Conservation (phyloP, 2,888 invertebrate species). For the Phrixothrix hirtus region DNA sequence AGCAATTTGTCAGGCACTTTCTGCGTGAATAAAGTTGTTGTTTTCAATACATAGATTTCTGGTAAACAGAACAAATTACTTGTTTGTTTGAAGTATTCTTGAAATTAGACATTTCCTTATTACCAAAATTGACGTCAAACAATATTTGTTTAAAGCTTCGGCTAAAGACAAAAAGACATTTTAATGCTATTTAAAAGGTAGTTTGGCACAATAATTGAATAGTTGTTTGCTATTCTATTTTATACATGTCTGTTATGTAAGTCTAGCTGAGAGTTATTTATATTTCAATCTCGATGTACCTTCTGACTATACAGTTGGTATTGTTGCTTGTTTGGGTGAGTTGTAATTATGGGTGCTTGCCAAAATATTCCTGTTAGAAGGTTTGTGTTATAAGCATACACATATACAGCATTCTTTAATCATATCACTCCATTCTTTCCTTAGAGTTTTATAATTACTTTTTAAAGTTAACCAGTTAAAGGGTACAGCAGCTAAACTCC, state of each 20-base stretch:
- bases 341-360: constrained; percentile 15
- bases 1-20: background rate
- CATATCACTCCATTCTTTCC: no score
- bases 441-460: no score
- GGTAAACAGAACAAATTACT: background rate
- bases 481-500: no score
- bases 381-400: no score
- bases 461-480: no score
- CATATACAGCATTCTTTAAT: no score
- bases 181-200: background rate
- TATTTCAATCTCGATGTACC: constrained; percentile 1
- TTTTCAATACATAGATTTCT: background rate
- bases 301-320: constrained; percentile 8
- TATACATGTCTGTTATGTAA: constrained; percentile 8
- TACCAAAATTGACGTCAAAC: background rate
- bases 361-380: constrained; percentile 13
- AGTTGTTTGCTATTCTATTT: background rate
- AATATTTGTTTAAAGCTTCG: background rate
- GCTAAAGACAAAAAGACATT: background rate
- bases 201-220: background rate
- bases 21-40: background rate
- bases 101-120: background rate
- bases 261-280: constrained; percentile 12
- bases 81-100: background rate
- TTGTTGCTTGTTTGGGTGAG: constrained; percentile 24